A percentile compares a stretch with the other conserved stretches of the same genome.
These are phyloP conservation scores for Scaptomyza pallida DNA, from an alignment of 1,140 invertebrate species.

Conservation along the genomic window DNA sequence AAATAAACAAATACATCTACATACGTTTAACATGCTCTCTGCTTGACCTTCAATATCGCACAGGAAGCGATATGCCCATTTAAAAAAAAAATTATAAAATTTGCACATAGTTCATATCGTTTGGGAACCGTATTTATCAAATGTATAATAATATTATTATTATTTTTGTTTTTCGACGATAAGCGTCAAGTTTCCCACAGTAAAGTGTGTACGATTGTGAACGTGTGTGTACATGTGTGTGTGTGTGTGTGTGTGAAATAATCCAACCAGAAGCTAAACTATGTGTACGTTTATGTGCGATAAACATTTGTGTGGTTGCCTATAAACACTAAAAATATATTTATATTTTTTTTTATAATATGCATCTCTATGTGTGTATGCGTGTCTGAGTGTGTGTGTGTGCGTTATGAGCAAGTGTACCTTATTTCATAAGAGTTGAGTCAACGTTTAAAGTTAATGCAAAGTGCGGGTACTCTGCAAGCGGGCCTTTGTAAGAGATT, in stretches of 20 bases:
- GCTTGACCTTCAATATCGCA: constrained; percentile 31
- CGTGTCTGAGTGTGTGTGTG: too few relatives aligned
- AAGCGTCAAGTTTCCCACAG: constrained; percentile 44
- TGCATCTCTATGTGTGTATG: background rate
- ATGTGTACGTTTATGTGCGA: constrained; percentile 5
- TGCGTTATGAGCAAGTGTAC: background rate
- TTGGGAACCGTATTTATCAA: background rate
- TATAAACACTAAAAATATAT: background rate
- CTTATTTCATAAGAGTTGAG: background rate
- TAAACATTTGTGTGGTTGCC: constrained; percentile 7
- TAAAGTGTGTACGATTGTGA: background rate
- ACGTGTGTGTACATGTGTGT: background rate
- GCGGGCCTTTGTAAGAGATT: constrained; percentile 2
- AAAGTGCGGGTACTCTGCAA: constrained; percentile 10
- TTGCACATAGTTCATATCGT: constrained; percentile 25
- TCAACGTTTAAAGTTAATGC: background rate
- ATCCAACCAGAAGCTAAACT: constrained; percentile 7
- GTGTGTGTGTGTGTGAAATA: background rate
- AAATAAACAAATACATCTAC: background rate
- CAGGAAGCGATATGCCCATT: constrained; percentile 17
- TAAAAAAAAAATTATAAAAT: constrained; percentile 4
- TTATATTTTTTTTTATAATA: background rate
- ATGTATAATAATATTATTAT: constrained; percentile 5
- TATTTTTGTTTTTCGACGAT: constrained; percentile 21
- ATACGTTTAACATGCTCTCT: constrained; percentile 10